phyloP scores from a whole-genome alignment of 1,140 invertebrate species.

The Gryllus bimaculatus region DNA sequence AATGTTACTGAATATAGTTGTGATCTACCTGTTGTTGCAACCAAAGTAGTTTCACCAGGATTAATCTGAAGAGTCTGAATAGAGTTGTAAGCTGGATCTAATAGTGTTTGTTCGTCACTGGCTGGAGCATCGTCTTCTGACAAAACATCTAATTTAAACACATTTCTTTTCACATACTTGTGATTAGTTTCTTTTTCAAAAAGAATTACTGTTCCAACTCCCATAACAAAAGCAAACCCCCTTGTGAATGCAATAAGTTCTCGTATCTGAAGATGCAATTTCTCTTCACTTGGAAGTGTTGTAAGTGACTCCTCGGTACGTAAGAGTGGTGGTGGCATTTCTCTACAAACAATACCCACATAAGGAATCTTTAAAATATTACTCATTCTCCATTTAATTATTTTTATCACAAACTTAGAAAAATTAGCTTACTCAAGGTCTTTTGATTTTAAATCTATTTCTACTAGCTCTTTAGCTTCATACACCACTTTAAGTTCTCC shows the following conservation, averaged over 20 bases:
- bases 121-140: constrained; percentile 35
- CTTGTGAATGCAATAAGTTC: constrained; percentile 40
- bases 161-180: constrained; percentile 48
- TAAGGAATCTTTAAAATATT: not conserved
- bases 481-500: constrained; percentile 62
- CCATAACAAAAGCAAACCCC: constrained; percentile 52
- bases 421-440: not conserved
- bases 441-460: constrained; percentile 43
- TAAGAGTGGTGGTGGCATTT: not conserved
- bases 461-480: constrained; percentile 40
- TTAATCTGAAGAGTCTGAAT: constrained; percentile 47
- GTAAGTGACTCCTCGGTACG: not conserved
- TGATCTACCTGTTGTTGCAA: constrained; percentile 51
- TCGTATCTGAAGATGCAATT: constrained; percentile 9
- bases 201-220: constrained; percentile 47
- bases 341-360: not conserved
- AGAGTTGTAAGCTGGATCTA: constrained; percentile 35
- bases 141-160: constrained; percentile 31
- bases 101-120: constrained; percentile 30
- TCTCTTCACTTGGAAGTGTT: not conserved
- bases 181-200: constrained; percentile 53
- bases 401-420: not conserved
- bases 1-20: constrained; percentile 50
- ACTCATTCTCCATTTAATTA: not conserved
- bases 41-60: constrained; percentile 42